Conservation (phyloP, 2,888 invertebrate genomes). For the Tenthredo livida region DNA sequence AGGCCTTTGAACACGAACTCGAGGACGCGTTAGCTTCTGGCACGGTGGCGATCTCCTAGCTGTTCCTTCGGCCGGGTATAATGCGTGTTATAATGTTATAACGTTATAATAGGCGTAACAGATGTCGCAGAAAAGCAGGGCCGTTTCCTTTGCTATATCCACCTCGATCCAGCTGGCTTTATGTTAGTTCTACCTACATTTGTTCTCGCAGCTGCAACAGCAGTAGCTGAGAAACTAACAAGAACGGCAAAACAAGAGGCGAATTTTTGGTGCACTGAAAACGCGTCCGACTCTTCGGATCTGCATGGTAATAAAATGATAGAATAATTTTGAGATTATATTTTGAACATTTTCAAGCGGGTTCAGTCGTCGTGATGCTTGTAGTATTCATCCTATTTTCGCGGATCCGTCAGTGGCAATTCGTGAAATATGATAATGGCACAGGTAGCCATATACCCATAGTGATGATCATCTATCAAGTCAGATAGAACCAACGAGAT, state of each 20-base stretch:
- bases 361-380: no score
- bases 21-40: slow-evolving; percentile 8
- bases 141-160: slow-evolving; percentile 25
- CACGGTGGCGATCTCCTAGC: slow-evolving; percentile 35
- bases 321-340: not conserved
- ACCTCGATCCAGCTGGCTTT: slow-evolving; percentile 7
- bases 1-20: not conserved
- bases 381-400: no score
- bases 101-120: slow-evolving; percentile 53
- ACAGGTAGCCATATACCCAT: no score
- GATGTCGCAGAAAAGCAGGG: slow-evolving; percentile 40
- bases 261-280: not conserved
- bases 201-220: not conserved
- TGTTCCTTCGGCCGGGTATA: slow-evolving; percentile 34
- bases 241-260: not conserved
- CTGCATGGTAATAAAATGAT: not conserved
- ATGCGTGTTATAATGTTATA: slow-evolving; percentile 43
- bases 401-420: no score
- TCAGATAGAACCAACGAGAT: not conserved
- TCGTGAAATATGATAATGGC: no score
- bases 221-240: not conserved
- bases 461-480: not conserved
- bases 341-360: not conserved
- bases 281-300: not conserved
- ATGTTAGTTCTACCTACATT: slow-evolving; percentile 1